phyloP scores from a whole-genome alignment of 2,888 invertebrate species.

The Synergus itoensis region DNA sequence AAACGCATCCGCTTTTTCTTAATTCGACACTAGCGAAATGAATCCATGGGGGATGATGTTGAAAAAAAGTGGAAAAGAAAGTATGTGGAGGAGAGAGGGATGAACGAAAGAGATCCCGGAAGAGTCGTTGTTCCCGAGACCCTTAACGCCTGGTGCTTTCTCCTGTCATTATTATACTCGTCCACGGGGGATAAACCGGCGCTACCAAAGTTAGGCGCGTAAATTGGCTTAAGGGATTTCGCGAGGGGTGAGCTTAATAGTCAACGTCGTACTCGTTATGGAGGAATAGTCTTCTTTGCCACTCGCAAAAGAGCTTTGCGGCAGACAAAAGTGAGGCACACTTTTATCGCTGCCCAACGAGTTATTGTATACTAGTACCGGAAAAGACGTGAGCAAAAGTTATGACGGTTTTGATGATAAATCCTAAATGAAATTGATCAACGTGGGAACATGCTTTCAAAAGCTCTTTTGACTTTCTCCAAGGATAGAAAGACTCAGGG shows the following conservation, averaged over 20 bases:
- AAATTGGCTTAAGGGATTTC: constrained; percentile 77
- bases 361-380: not conserved
- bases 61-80: not conserved
- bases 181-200: constrained; percentile 54
- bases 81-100: not conserved
- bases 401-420: no score
- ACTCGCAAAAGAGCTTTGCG: constrained; percentile 5
- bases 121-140: constrained; percentile 18
- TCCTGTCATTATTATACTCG: constrained; percentile 46
- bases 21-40: constrained; percentile 1
- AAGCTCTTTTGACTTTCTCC: not conserved
- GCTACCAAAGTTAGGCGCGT: constrained; percentile 67
- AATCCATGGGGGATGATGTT: constrained; percentile 9
- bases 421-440: no score
- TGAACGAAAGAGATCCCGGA: constrained; percentile 23
- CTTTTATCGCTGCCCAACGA: not conserved
- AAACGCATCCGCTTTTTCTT: constrained; percentile 4
- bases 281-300: not conserved
- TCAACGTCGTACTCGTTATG: constrained; percentile 43
- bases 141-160: constrained; percentile 43
- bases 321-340: not conserved
- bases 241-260: constrained; percentile 65
- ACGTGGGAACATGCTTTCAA: not conserved
- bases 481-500: not conserved
- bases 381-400: not conserved